Percentiles rank a stretch among this genome's conserved stretches.
phyloP scores from a whole-genome alignment of 2,888 invertebrate genomes.

The Nysson spinosus region DNA sequence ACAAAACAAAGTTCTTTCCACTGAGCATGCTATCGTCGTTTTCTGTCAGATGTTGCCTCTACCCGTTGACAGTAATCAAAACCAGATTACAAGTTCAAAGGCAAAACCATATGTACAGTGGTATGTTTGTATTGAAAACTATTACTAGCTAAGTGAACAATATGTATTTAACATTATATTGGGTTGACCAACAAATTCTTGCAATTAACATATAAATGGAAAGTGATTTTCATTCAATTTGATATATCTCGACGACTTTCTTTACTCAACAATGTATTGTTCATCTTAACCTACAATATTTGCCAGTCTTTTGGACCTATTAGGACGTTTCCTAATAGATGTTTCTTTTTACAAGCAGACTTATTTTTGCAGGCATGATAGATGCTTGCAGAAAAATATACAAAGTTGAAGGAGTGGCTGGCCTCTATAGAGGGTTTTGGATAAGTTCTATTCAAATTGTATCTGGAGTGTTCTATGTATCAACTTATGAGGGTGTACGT shows the following conservation, averaged over 20 bases:
- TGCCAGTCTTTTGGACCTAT: too few species aligned
- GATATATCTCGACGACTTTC: too few species aligned
- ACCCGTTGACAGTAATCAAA: constrained; percentile 95
- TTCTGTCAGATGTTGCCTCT: constrained; percentile 85
- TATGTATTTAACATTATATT: too few species aligned
- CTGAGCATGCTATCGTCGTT: constrained; percentile 94
- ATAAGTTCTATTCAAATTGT: constrained; percentile 92
- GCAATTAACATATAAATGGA: too few species aligned
- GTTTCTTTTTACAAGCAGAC: not conserved
- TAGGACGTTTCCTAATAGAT: too few species aligned
- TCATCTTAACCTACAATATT: too few species aligned
- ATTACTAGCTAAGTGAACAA: too few species aligned
- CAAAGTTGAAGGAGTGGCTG: constrained; percentile 88
- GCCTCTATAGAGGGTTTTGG: constrained; percentile 97
- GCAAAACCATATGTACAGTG: constrained; percentile 89
- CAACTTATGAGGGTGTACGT: constrained; percentile 94
- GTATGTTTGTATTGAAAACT: constrained; percentile 78
- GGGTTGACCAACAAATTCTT: too few species aligned
- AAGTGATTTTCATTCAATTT: too few species aligned
- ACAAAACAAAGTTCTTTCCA: constrained; percentile 95
- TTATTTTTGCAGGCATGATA: constrained; percentile 81
- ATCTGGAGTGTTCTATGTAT: constrained; percentile 93
- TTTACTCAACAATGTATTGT: too few species aligned
- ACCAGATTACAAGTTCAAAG: constrained; percentile 94
- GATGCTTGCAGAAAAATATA: constrained; percentile 95